A percentile compares a stretch with the other conserved stretches of the same genome.
These are phyloP conservation scores for Dryas iulia DNA, from an alignment of 1,140 invertebrate species.

Conservation along the genomic window DNA sequence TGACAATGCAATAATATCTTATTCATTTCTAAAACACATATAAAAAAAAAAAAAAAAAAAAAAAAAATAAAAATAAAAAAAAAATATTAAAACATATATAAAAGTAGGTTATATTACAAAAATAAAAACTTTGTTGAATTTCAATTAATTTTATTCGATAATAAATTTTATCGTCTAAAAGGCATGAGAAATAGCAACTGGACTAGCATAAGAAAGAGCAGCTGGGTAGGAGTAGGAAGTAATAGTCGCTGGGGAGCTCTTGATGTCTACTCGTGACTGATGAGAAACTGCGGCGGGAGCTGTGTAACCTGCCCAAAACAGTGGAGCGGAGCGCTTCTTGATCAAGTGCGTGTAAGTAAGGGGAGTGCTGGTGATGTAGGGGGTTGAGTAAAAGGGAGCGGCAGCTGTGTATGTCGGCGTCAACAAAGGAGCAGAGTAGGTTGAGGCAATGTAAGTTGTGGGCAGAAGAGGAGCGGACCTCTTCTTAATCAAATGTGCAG, in stretches of 20 bases:
- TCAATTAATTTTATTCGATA: not conserved
- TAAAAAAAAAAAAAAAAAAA: no score
- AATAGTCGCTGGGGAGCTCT: constrained; percentile 40
- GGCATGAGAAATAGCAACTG: constrained; percentile 33
- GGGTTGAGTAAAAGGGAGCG: constrained; percentile 36
- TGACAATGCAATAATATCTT: no score
- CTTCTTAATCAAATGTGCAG: constrained; percentile 56
- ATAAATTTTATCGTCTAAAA: constrained; percentile 15
- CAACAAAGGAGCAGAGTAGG: constrained; percentile 43
- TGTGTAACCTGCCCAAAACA: constrained; percentile 26
- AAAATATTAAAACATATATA: no score
- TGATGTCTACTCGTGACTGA: constrained; percentile 57
- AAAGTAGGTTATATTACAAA: no score
- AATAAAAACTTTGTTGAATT: no score
- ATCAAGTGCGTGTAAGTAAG: constrained; percentile 54
- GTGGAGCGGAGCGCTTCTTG: constrained; percentile 61
- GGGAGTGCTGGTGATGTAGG: constrained; percentile 33
- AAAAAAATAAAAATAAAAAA: no score
- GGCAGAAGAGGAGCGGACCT: constrained; percentile 45
- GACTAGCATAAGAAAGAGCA: constrained; percentile 50
- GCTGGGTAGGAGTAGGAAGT: constrained; percentile 48
- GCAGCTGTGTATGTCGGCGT: constrained; percentile 42
- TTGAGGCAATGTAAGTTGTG: constrained; percentile 34
- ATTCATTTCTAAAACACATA: no score
- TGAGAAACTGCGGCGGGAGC: constrained; percentile 52